Evolutionary conservation across 2,888 invertebrate species (phyloP), one percentile per base, ranked within the genome.

Genomic region (Dasysyrphus tricinctus): DNA sequence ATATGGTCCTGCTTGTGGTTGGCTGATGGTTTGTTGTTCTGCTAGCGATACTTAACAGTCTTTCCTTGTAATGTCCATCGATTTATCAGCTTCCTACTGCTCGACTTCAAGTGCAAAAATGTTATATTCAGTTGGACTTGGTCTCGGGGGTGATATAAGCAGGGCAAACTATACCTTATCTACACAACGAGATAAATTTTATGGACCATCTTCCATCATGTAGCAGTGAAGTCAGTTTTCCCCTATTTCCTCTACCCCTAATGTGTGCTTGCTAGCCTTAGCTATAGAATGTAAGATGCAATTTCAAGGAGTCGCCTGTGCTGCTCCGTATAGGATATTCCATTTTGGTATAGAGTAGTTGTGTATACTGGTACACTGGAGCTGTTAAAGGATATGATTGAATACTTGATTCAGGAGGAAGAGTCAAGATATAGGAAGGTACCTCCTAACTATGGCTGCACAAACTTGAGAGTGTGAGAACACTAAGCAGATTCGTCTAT

Each of bases 31-130:
- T 80, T 84, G 80, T 80, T 84, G 80, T 72, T 85, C 65, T 74
- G 85, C 81, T 85, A 85, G 81, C 74, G 77, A 81, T 81, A 81
- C 73, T 81, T 81, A 85, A 85, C 63, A 61, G 70, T 81, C 56
- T 42, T 69, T 61, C 69, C 56, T 63, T 77, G 77, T 74, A 85
- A 81, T 85, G 69, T 78, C 57, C 74, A 78, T 85, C 84, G 84
- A 85, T 85, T 81, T 85, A 85, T 85, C 76, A 85, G 85, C 54
- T 79, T 51, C 74, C 57, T 56, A 37, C 59, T 59, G 72, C 56
- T 54, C 56, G 16, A 57, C 39, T 69, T 59, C 67, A 19, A 69
- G 42, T 11, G 14, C 16, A 74, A 74, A 57, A 69, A 67, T 56
- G 32, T 76, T 32, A 77, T 54, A 34, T 5, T 16, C 29, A 37